Percentiles rank a stretch among this genome's conserved stretches.
phyloP scores from a whole-genome alignment of 2,797 vertebrate genomes.

The Hydrophis major region DNA sequence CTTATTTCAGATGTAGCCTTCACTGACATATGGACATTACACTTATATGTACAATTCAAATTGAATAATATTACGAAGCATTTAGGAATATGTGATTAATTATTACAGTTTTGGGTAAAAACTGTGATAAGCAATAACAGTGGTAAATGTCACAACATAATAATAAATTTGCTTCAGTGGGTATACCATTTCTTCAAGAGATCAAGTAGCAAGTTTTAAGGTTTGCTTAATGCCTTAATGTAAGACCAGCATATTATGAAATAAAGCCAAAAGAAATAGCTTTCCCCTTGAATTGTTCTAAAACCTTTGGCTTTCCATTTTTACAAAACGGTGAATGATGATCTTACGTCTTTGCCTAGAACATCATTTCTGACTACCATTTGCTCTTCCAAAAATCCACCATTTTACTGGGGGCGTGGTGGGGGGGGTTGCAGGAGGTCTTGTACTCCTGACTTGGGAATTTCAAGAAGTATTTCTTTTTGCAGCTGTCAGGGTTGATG shows the following conservation, averaged over 20 bases:
- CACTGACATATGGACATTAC: neutral
- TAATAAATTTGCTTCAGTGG: neutral
- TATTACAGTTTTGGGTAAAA: neutral
- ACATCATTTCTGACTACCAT: neutral
- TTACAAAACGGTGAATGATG: neutral
- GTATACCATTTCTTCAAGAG: neutral
- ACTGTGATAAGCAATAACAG: neutral
- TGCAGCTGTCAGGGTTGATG: conserved; percentile 16
- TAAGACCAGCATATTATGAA: neutral
- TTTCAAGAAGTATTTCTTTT: neutral
- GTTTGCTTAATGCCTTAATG: neutral
- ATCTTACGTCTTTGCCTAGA: neutral
- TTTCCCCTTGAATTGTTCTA: accelerated
- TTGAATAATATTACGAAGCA: neutral
- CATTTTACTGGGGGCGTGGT: neutral
- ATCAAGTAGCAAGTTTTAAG: accelerated
- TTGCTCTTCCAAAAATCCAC: neutral
- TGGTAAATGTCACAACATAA: neutral
- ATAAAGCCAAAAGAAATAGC: neutral
- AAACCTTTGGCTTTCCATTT: accelerated
- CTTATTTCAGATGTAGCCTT: conserved; percentile 29
- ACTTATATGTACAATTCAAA: conserved; percentile 4
- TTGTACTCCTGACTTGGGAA: neutral
- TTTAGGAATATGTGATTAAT: neutral
- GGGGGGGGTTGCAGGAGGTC: neutral